Base-by-base conservation (phyloP, 2,113 vertebrate species). In the Rhinopomastus cyanomelas region DNA sequence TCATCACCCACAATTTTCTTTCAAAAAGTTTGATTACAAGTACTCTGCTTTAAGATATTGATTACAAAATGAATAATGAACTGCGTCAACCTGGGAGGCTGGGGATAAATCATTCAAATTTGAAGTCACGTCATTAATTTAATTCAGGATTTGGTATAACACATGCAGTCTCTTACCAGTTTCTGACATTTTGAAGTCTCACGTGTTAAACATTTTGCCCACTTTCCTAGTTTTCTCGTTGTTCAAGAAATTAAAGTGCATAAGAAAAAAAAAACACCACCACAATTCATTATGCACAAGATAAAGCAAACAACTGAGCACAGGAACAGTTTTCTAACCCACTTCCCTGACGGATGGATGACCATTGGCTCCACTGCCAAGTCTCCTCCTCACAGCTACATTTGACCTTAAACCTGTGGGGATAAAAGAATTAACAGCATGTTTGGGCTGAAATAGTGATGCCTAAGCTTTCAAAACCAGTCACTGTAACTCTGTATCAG, bases 31-130 rank as follows among this genome's bases (percentile, higher is more conserved):
- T 84, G 21, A 20, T 76, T 76, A 55, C 69, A 84, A 90, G 59
- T 59, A 81, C 27, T 61, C 53, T 27, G 36, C 49, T 92, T 79
- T 81, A 84, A 75, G 62, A 59, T 81, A 89, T 61, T 85, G 66
- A 90, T 81, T 75, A 68, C 25, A 88, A 67, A 81, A 73, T 91
- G 53, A 86, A 29, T 92, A 83, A 95, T 78, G 65, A 94, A 74
- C 29, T 32, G 32, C 39, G 61, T 83, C 76, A 83, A 49, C 23
- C 12, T 17, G 10, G 27, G 6, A 0, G 0, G 32, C 12, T 18
- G 19, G 2, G 12, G 34, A 29, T 4, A 3, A 12, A 3, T 74
- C 10, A 52, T 25, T 84, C 62, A 36, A 62, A 44, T 42, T 25
- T 88, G 46, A 93, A 79, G 39, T 27, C 13, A n/a, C 76, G 15